Evolutionary conservation across 2,888 invertebrate species (phyloP), one percentile per base, ranked within the genome.

Genomic region (Sarcophaga subvicina): DNA sequence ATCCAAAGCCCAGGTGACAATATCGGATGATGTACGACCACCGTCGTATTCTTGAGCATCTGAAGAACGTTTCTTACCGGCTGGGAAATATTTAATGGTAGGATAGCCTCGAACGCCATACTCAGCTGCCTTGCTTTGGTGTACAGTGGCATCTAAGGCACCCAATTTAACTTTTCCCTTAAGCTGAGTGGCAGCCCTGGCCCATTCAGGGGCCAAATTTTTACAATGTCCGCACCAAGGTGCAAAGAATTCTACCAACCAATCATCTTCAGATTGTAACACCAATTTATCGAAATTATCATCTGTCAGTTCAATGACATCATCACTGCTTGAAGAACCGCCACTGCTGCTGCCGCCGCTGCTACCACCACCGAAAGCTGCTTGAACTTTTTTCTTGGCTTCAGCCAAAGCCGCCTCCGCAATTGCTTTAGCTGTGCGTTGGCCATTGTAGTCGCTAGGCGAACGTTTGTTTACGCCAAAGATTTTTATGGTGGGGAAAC

Each of bases 151-250:
- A 94, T 99, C 99, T 0, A 99, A 93, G 4, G 99, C 99, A 84
- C 99, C 99, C 22, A 99, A 93, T 94, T 99, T 99, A 20, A 96
- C 97, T 95, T 99, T 99, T 90, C 99, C 99, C 94, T 98, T 99
- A 25, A 99, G 95, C 92, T 99, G 97, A 5, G 96, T 94, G 22
- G 99, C 99, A 2, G 99, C 99, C 91, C 97, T 96, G 14, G 97
- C 97, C 99, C 99, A 99, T 89, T 99, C 97, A 0, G 99, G 99
- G 79, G 97, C 99, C 78, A 99, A 94, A 92, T 97, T 98, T 94
- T 99, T 99, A 94, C 99, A 99, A 93, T 99, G 98, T 6, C 98
- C 98, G 93, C 98, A 99, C 97, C 98, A 98, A 0, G 98, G 98
- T 8, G 99, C 99, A 94, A 96, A 99, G 95, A 99, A 99, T 94